These are phyloP conservation scores for human DNA, from an alignment of 2,113 vertebrate species.

Conservation along the genomic window GRCh38 chr11:111041001-111041500, in stretches of 20 bases:
- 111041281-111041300: not conserved
- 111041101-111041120: not conserved
- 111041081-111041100: not conserved
- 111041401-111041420: not conserved
- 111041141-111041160: not conserved
- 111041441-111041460: not conserved
- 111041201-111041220: not conserved
- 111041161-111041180: not conserved
- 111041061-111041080: not conserved
- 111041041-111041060: not conserved
- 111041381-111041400: not conserved
- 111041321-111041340: not conserved
- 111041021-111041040: not conserved
- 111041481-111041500: not conserved
- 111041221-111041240: not conserved
- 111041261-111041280: not conserved
- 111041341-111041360: not conserved
- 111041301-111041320: not conserved
- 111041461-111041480: not conserved
- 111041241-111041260: not conserved
- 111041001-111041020: not conserved
- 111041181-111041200: not conserved
- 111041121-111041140: not conserved
- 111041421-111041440: not conserved
- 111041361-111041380: not conserved